Base-by-base conservation (phyloP, 2,888 invertebrate species). In the Ormia ochracea region DNA sequence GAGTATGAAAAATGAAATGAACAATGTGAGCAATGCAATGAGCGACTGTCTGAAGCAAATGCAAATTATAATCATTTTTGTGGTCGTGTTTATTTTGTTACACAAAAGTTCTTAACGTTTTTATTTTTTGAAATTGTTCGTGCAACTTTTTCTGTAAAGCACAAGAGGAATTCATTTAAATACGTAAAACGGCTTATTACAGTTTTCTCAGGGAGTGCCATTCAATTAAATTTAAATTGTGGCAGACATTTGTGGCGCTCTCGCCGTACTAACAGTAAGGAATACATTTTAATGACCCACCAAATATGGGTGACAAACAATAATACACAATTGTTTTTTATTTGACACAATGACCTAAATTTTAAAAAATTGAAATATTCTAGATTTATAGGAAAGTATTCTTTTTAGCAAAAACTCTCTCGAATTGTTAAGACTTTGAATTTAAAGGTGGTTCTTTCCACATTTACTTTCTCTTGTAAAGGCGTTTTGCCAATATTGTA, bases 261-360 rank as follows among this genome's bases (percentile, higher is more conserved):
- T 50, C 14, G 48, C 50, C 28, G 4, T 14, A 50, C 59, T 43
- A 52, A 33, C 5, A 23, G 23, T 26, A 14, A 6, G 17, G 43
- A 41, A 14, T 45, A 23, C 45, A 4, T 36, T 14, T 17, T 41
- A 1, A 4, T 21, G 52, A 28, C 26, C 28, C n/a, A 41, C 14
- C 23, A 21, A 56, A 31, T 41, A 23, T 66, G 6, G 19, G 17
- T 65, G 36, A 50, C 17, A 23, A 48, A n/a, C n/a, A 63, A 36
- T 50, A 50, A 5, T 45, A 38, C 2, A 12, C 3, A 43, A 43
- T 9, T 2, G 10, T 45, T 23, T 45, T 10, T n/a, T 33, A 10
- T 6, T 36, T 63, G 45, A 28, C 45, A 54, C 26, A 5, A 5
- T 63, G 45, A 54, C 72, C 63, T 56, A 50, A 41, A 48, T 61